Evolutionary conservation across 2,797 vertebrate species (phyloP), one percentile per base, ranked within the genome.

Genomic region (Malacoctenus gilli): DNA sequence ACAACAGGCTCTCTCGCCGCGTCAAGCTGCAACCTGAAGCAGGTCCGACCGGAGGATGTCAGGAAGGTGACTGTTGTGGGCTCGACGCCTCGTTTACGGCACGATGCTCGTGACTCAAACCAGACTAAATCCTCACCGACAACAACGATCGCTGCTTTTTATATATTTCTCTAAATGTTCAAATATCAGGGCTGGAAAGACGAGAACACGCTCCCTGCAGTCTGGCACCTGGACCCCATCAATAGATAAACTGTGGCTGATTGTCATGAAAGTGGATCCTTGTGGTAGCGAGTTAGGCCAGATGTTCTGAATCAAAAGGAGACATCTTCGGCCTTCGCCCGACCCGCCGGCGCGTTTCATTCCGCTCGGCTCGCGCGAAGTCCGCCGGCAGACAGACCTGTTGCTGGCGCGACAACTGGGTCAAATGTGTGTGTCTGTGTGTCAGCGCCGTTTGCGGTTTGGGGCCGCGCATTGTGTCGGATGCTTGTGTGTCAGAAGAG

Each of bases 351-450:
- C n/a, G n/a, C n/a, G n/a, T n/a, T n/a, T n/a, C n/a, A n/a, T n/a
- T n/a, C n/a, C 54, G 41, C 9, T n/a, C 38, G 39, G 21, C 4
- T 51, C 48, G 30, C 23, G 9, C 66, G 47, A 51, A 59, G 46
- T 49, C 46, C 39, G 36, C 28, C 48, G 44, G 47, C 69, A 76
- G 54, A 62, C 68, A 19, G 32, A 49, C 68, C 31, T 37, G 37
- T 38, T 68, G 43, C 55, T 77, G 63, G 57, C 57, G 63, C 21
- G 72, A 72, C 53, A 87, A 80, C 8, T 84, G 48, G 80, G 86
- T 86, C 77, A 88, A 71, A 48, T 54, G 23, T 77, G 58, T 69
- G 43, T 48, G 49, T 21, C 28, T 35, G 53, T 41, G 58, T 39
- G 51, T 25, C 42, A 16, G 35, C 57, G n/a, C 15, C 64, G 51